These are phyloP conservation scores for Rhincodon typus DNA, from an alignment of 2,797 vertebrate species.

Conservation along the genomic window DNA sequence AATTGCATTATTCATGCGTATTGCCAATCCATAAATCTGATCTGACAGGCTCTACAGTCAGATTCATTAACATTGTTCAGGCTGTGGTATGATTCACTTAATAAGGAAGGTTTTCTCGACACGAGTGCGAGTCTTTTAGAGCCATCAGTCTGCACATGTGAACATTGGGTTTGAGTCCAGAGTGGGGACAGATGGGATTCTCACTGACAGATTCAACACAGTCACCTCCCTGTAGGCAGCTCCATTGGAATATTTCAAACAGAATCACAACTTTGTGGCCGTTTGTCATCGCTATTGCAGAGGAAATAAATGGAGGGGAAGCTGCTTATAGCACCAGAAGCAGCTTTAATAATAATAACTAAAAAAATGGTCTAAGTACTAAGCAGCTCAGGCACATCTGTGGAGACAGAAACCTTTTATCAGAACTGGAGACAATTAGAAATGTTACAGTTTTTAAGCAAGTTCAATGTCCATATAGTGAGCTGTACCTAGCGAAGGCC, in stretches of 20 bases:
- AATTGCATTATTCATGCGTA: not conserved
- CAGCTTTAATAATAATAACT: not conserved
- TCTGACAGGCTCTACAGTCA: not conserved
- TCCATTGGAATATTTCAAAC: not conserved
- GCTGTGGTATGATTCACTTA: not conserved
- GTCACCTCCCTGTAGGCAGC: not conserved
- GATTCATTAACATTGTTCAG: conserved; percentile 2
- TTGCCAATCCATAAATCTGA: not conserved
- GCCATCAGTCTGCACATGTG: not conserved
- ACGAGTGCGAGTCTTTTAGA: not conserved
- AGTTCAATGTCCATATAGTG: too few species aligned
- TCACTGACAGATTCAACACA: not conserved
- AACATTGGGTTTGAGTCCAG: not conserved
- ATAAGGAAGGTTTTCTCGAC: not conserved
- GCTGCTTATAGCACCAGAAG: not conserved
- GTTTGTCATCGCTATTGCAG: not conserved
- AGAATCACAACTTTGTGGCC: not conserved
- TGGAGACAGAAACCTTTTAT: not conserved
- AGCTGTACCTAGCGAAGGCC: too few species aligned
- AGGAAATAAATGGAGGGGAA: not conserved
- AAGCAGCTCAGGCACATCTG: too few species aligned
- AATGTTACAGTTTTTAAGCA: too few species aligned
- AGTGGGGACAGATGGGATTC: not conserved
- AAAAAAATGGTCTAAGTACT: not conserved
- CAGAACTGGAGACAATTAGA: not conserved